Conservation (phyloP, 2,797 vertebrate genomes). For the Acrossocheilus wenchowensis region DNA sequence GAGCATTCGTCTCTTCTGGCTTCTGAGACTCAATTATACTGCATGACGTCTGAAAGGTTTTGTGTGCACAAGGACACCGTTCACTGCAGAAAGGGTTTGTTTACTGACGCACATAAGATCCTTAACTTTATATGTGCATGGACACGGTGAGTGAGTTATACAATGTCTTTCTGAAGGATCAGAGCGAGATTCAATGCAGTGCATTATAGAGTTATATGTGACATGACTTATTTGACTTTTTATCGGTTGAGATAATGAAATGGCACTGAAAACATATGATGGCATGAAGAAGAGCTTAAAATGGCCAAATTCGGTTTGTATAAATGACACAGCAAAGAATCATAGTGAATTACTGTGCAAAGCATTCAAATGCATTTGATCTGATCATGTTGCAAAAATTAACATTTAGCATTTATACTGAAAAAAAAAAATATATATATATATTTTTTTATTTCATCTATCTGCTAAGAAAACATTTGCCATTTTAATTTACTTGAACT, state of each 20-base stretch:
- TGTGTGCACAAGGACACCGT: not conserved
- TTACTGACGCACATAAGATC: not conserved
- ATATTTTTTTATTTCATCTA: not conserved
- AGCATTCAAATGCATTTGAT: not conserved
- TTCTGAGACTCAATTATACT: not conserved
- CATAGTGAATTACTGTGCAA: not conserved
- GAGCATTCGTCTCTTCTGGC: slow-evolving; percentile 10
- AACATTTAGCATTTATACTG: not conserved
- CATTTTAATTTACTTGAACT: not conserved
- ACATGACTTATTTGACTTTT: not conserved
- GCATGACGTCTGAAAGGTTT: not conserved
- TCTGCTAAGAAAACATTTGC: not conserved
- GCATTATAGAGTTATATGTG: not conserved
- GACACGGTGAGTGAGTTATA: not conserved
- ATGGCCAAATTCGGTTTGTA: not conserved
- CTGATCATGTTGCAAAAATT: not conserved
- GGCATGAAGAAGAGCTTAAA: not conserved
- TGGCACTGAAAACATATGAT: not conserved
- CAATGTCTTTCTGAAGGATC: not conserved
- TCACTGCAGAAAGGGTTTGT: not conserved
- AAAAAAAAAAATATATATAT: no score
- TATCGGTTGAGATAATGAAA: not conserved
- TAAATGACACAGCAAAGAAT: not conserved
- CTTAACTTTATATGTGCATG: not conserved
- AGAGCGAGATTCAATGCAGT: no score